These are phyloP conservation scores for Pogonocichla stellata DNA, from an alignment of 2,113 vertebrate species.

Conservation along the genomic window DNA sequence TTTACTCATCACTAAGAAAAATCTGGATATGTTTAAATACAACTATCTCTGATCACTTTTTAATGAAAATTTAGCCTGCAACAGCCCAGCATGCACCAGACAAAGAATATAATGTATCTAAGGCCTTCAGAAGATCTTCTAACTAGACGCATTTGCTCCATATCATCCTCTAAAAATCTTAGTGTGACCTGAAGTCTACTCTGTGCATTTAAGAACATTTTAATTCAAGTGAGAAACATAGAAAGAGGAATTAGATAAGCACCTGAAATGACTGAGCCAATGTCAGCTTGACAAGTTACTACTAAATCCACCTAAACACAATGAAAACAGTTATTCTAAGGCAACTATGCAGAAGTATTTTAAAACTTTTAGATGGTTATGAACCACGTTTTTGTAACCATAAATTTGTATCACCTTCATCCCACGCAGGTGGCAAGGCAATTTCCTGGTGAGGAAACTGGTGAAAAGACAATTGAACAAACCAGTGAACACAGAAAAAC, in stretches of 20 bases:
- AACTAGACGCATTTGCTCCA: background rate
- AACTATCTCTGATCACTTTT: background rate
- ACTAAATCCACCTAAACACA: background rate
- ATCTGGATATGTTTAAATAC: slow-evolving; percentile 32
- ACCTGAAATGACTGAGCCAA: background rate
- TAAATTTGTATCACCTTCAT: background rate
- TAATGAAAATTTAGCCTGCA: background rate
- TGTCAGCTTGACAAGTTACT: background rate
- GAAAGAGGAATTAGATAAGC: background rate
- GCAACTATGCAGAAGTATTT: background rate
- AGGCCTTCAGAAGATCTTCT: background rate
- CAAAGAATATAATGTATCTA: background rate
- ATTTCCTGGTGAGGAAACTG: background rate
- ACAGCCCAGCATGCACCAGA: background rate
- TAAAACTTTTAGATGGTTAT: background rate
- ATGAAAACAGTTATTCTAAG: background rate
- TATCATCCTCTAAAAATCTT: background rate
- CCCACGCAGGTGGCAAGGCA: background rate
- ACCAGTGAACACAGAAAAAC: background rate
- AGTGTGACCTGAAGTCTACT: background rate
- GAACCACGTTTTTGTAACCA: background rate
- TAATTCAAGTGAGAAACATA: background rate
- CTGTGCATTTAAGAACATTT: background rate
- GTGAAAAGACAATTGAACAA: background rate
- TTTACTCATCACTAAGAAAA: background rate